phyloP scores from a whole-genome alignment of 1,140 invertebrate species.

The Nixonia krombeini region DNA sequence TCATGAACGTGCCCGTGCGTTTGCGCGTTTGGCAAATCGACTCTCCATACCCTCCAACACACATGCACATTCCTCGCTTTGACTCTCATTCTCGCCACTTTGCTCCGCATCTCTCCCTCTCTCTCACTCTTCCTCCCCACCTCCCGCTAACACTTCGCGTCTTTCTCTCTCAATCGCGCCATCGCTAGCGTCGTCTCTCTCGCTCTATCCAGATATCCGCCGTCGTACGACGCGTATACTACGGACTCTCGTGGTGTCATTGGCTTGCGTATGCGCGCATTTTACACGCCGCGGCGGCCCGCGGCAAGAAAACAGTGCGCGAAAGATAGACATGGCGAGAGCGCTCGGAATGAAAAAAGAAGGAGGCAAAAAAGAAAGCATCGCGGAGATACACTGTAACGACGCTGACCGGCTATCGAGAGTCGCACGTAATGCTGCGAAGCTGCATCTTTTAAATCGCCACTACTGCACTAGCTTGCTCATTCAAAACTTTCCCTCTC shows the following conservation, averaged over 20 bases:
- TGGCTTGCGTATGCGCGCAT: conserved; percentile 15
- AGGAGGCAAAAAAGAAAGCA: background rate
- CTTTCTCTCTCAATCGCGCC: conserved; percentile 21
- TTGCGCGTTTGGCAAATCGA: conserved; percentile 40
- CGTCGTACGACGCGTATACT: conserved; percentile 26
- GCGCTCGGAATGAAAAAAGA: conserved; percentile 1
- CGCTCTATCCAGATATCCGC: conserved; percentile 40
- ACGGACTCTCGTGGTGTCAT: conserved; percentile 25
- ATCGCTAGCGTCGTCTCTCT: background rate
- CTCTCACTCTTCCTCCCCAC: conserved; percentile 20
- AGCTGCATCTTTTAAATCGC: background rate
- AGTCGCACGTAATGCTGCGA: no score
- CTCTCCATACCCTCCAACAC: conserved; percentile 9
- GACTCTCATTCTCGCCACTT: no score
- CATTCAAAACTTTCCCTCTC: no score
- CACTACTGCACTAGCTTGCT: background rate
- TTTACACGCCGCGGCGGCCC: conserved; percentile 1
- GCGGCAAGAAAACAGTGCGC: conserved; percentile 3
- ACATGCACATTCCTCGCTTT: conserved; percentile 22
- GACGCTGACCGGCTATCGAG: background rate
- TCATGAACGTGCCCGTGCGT: conserved; percentile 50
- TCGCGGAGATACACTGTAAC: background rate
- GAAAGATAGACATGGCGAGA: background rate
- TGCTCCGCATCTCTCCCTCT: conserved; percentile 9
- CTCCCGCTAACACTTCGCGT: conserved; percentile 2